Conservation (phyloP, 2,888 invertebrate species). For the Heliconius aoede region DNA sequence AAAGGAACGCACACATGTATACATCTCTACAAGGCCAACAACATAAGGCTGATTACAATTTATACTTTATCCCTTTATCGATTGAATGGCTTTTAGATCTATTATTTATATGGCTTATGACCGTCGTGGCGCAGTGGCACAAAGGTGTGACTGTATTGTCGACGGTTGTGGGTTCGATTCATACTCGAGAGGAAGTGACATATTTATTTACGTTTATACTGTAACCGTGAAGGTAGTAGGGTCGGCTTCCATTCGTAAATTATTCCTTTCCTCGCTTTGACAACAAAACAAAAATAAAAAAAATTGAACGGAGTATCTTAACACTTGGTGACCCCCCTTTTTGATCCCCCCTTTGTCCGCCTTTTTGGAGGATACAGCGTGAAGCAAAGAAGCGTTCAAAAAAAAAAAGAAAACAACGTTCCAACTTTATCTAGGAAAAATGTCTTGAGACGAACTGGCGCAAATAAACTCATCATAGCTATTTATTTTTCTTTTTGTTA, state of each 20-base stretch:
- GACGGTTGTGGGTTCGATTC: too few species aligned
- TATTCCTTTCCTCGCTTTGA: too few species aligned
- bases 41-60: background rate
- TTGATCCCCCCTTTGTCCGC: too few species aligned
- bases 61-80: slow-evolving; percentile 6
- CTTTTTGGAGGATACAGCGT: background rate
- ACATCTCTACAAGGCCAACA: slow-evolving; percentile 12
- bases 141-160: too few species aligned
- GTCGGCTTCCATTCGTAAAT: too few species aligned
- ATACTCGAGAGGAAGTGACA: too few species aligned
- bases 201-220: too few species aligned
- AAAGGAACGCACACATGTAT: background rate
- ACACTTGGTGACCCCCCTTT: too few species aligned
- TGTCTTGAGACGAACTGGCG: background rate
- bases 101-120: background rate
- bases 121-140: too few species aligned
- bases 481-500: background rate
- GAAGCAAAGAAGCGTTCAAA: background rate
- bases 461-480: background rate
- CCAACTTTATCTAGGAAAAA: background rate
- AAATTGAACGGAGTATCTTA: too few species aligned
- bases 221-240: too few species aligned
- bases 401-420: background rate
- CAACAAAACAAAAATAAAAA: too few species aligned
- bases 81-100: background rate